Percentiles rank a stretch among this genome's conserved stretches.
phyloP scores from a whole-genome alignment of 1,140 invertebrate genomes.

The Oryzaephilus surinamensis region DNA sequence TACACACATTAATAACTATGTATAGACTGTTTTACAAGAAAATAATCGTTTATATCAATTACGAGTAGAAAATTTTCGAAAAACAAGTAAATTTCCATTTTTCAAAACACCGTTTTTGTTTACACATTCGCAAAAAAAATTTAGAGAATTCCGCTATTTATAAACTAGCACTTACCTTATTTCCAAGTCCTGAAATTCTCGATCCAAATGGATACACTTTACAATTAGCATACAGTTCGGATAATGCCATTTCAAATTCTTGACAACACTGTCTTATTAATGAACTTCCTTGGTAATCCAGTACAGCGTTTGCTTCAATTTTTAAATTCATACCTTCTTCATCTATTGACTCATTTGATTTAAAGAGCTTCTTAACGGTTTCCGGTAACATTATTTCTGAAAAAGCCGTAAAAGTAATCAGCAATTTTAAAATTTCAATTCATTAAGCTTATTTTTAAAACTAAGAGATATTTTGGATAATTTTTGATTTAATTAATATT shows the following conservation, averaged over 20 bases:
- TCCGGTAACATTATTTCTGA: conserved; percentile 19
- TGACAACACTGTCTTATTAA: conserved; percentile 19
- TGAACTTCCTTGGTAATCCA: conserved; percentile 7
- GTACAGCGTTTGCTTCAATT: conserved; percentile 16
- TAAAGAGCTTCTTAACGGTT: conserved; percentile 16
- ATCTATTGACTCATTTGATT: conserved; percentile 12
- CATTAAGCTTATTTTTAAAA: too few relatives aligned
- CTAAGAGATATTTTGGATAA: too few relatives aligned
- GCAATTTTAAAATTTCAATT: background rate
- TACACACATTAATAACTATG: conserved; percentile 1
- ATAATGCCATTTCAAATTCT: conserved; percentile 17
- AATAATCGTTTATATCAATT: background rate
- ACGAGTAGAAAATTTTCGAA: background rate
- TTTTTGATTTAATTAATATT: background rate
- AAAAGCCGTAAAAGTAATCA: too few relatives aligned
- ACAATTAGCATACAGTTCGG: conserved; percentile 15
- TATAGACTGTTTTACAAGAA: background rate
- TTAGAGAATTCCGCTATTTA: background rate
- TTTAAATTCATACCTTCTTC: conserved; percentile 9
- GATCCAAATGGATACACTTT: conserved; percentile 40
- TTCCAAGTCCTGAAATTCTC: conserved; percentile 35
- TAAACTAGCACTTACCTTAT: conserved; percentile 16
- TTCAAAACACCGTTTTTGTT: background rate
- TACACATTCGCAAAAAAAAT: conserved; percentile 1
- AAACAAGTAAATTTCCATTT: background rate